Evolutionary conservation across 2,888 invertebrate species (phyloP).

Genomic region (Podabrus alpinus): DNA sequence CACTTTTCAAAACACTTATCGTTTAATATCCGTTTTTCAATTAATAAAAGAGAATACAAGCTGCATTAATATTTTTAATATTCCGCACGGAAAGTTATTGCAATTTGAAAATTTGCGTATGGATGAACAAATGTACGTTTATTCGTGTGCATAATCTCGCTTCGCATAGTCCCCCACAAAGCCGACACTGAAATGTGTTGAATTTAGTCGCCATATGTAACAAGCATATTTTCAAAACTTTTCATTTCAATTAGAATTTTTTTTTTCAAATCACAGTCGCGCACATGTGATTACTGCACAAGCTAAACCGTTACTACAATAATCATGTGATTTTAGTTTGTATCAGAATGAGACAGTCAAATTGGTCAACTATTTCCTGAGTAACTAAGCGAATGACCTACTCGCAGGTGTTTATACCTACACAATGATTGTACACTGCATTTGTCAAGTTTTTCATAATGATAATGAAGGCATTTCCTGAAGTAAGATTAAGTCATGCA

Average conservation of each 20-base stretch:
- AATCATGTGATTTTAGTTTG: slow-evolving; percentile 13
- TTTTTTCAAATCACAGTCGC: background rate
- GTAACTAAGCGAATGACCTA: slow-evolving; percentile 22
- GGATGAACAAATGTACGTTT: slow-evolving; percentile 2
- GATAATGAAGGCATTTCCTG: background rate
- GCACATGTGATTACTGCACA: slow-evolving; percentile 10
- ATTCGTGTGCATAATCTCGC: background rate
- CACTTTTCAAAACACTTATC: background rate
- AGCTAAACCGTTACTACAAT: slow-evolving; percentile 21
- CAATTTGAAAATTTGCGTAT: slow-evolving; percentile 3
- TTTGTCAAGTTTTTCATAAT: background rate
- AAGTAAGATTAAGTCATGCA: background rate
- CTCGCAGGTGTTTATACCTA: background rate
- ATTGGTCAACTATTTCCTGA: slow-evolving; percentile 27
- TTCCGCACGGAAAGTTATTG: background rate
- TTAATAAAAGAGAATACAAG: background rate
- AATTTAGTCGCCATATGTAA: background rate
- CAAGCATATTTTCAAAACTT: background rate
- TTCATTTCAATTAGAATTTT: background rate
- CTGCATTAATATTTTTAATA: background rate
- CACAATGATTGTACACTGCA: background rate
- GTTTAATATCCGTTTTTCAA: background rate
- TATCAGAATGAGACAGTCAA: slow-evolving; percentile 26
- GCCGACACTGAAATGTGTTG: background rate
- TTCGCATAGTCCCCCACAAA: background rate